Evolutionary conservation across 2,888 invertebrate genomes (phyloP), one percentile per base, ranked within the genome.

Genomic region (Cetonia aurata): DNA sequence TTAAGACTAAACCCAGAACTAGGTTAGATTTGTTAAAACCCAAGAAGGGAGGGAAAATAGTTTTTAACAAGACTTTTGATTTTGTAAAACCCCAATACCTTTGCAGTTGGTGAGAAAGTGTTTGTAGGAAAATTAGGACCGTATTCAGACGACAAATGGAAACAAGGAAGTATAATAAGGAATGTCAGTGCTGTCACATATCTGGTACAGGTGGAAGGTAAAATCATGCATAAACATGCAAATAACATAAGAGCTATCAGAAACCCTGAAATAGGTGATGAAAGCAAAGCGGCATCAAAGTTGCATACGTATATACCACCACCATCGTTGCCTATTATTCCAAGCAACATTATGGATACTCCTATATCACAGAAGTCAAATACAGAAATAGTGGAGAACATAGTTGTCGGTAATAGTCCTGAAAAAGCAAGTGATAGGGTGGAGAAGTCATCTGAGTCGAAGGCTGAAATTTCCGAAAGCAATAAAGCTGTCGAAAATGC

Each of bases 1-100:
- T 44, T 13, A 44, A 44, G 13, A 44, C 13, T n/a, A 44, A 44
- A 13, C 44, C 44, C 1, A 44, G 6, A 44, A 44, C 44, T 10
- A 10, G 44, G 10, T 13, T 44, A n/a, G 44, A 44, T 13, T 44
- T 44, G 44, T 44, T 44, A 44, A 44, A 44, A 44, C 44, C 44
- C 13, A 44, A 6, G 6, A 44, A 44, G 13, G 44, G 44, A 44
- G 44, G 44, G 6, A 44, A 13, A 44, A 44, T 44, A 44, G 44
- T 44, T n/a, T 25, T 25, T 25, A 44, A 44, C 44, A 44, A 44
- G 6, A 44, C 10, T 1, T n/a, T 10, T 44, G 44, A 44, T 3
- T n/a, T n/a, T 44, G 44, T 44, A 1, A 44, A 44, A 44, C 44
- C n/a, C 44, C 2, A 3, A n/a, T 2, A 13, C 13, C 1, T 44